These are phyloP conservation scores for Aegotheles bennettii DNA, from an alignment of 2,113 vertebrate species.

Conservation along the genomic window DNA sequence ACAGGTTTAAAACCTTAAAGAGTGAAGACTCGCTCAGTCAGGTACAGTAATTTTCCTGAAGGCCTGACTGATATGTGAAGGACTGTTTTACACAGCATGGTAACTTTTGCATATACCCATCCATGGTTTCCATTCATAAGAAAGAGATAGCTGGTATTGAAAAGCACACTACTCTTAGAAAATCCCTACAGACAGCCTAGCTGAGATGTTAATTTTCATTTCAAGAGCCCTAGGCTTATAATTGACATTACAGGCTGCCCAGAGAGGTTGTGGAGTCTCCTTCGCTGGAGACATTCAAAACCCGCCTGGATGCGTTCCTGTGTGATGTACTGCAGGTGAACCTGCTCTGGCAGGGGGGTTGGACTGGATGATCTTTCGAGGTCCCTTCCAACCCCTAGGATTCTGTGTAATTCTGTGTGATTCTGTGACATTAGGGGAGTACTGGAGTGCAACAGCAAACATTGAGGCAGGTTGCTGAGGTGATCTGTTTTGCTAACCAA, in stretches of 20 bases:
- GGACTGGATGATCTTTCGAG: too few species aligned
- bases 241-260: too few species aligned
- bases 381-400: too few species aligned
- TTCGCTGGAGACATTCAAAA: too few species aligned
- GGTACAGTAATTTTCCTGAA: background rate
- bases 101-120: background rate
- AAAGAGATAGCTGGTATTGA: background rate
- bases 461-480: background rate
- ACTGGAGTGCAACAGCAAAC: background rate
- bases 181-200: background rate
- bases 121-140: background rate
- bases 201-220: slow-evolving; percentile 4
- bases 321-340: too few species aligned
- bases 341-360: too few species aligned
- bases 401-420: too few species aligned
- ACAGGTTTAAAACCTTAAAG: background rate
- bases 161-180: background rate
- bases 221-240: background rate
- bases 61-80: background rate
- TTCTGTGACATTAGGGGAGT: background rate
- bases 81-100: background rate
- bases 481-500: background rate
- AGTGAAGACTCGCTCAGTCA: background rate
- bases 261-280: too few species aligned
- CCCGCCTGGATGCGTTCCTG: too few species aligned